A percentile compares a stretch with the other conserved stretches of the same genome.
phyloP scores from a whole-genome alignment of 2,888 invertebrate genomes.

The Metalampra italica region DNA sequence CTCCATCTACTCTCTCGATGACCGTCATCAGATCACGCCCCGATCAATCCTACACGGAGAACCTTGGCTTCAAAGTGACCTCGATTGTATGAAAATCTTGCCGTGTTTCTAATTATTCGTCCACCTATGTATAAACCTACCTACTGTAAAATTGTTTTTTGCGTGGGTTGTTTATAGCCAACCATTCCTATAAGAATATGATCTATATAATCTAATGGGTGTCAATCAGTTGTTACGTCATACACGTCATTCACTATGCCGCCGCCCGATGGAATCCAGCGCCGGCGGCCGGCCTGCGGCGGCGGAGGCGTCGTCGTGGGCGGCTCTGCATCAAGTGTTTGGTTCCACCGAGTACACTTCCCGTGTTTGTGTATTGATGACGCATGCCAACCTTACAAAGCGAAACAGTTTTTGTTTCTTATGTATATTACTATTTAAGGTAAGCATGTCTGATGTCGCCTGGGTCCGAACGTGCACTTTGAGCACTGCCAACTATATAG shows the following conservation, averaged over 20 bases:
- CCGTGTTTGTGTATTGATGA: conserved; percentile 45
- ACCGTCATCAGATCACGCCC: too few relatives aligned
- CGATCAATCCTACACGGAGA: too few relatives aligned
- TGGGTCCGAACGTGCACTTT: neutral
- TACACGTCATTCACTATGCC: conserved; percentile 11
- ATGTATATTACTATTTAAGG: conserved; percentile 62
- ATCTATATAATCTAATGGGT: conserved; percentile 15
- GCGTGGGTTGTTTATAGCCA: too few relatives aligned
- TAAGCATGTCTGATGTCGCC: conserved; percentile 2
- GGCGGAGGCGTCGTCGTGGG: conserved; percentile 46
- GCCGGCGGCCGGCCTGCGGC: conserved; percentile 22
- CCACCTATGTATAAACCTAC: too few relatives aligned
- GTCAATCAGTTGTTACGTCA: conserved; percentile 35
- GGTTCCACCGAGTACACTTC: conserved; percentile 38
- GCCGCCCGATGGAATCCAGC: conserved; percentile 20
- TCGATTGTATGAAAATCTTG: too few relatives aligned
- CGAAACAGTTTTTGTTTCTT: conserved; percentile 22
- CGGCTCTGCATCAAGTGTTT: conserved; percentile 47
- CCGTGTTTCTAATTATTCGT: too few relatives aligned
- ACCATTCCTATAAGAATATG: conserved; percentile 7
- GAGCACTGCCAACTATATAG: neutral
- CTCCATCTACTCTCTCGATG: too few relatives aligned
- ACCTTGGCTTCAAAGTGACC: too few relatives aligned
- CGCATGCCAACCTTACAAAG: conserved; percentile 39
- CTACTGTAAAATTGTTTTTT: too few relatives aligned